A percentile compares a stretch with the other conserved stretches of the same genome.
phyloP scores from a whole-genome alignment of 30 jellyfish, hydroid and myxozoan species.

The Clytia hemisphaerica region DNA sequence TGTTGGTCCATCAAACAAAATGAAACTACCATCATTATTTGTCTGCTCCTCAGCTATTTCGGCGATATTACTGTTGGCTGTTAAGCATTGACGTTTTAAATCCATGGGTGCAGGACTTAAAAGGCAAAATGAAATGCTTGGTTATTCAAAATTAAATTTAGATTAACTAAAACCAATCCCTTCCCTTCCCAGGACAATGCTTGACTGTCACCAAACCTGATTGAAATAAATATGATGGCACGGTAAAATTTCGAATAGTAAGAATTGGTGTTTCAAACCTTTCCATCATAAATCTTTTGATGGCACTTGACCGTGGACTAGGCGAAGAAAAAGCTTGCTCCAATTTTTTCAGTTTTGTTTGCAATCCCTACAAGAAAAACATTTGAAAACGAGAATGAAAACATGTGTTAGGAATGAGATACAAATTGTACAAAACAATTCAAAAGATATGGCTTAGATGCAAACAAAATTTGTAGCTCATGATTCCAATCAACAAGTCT shows the following conservation, averaged over 20 bases:
- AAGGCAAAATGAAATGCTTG: background rate
- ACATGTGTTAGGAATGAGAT: background rate
- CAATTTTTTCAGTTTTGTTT: slow-evolving; percentile 28
- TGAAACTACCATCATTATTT: background rate
- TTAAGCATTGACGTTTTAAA: slow-evolving; percentile 20
- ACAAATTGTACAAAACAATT: background rate
- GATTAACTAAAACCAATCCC: background rate
- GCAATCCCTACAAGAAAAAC: slow-evolving; percentile 17
- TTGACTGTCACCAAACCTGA: background rate
- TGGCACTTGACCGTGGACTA: slow-evolving; percentile 62
- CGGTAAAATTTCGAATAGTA: too few species aligned
- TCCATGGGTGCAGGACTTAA: slow-evolving; percentile 60
- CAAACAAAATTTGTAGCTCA: too few species aligned
- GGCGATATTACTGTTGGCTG: slow-evolving; percentile 11
- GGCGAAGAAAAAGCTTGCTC: slow-evolving; percentile 58
- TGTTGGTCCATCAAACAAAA: slow-evolving; percentile 14
- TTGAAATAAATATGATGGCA: too few species aligned
- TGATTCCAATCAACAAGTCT: too few species aligned
- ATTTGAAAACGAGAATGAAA: background rate
- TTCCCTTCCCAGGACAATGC: background rate
- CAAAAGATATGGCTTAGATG: too few species aligned
- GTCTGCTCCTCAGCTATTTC: background rate
- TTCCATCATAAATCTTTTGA: slow-evolving; percentile 40
- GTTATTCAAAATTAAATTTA: background rate
- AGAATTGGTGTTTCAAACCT: slow-evolving; percentile 15